These are phyloP conservation scores for Semicossyphus pulcher DNA, from an alignment of 2,113 vertebrate genomes.

Conservation along the genomic window DNA sequence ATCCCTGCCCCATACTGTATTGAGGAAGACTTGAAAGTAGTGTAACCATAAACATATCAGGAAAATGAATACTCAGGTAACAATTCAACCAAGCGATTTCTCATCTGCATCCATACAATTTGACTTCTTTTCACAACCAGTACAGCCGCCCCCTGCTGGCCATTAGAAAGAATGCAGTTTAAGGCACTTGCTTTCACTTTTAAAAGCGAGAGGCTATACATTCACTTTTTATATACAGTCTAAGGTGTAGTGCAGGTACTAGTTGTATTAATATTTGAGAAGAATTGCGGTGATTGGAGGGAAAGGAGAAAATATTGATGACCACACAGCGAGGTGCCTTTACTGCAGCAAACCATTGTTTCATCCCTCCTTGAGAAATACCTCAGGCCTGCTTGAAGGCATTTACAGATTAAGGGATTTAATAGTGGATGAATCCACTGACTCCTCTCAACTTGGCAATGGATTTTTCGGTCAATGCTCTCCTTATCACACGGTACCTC, in stretches of 20 bases:
- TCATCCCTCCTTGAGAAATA: neutral
- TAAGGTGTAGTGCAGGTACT: neutral
- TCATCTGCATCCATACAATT: neutral
- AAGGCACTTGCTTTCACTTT: neutral
- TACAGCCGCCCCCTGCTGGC: neutral
- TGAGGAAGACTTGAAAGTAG: too few species aligned
- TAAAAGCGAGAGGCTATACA: neutral
- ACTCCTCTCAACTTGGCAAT: slow-evolving; percentile 8
- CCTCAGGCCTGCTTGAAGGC: neutral
- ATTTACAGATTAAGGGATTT: slow-evolving; percentile 31
- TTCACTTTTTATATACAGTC: neutral
- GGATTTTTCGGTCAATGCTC: slow-evolving; percentile 4
- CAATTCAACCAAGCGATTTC: too few species aligned
- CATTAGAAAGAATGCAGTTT: neutral
- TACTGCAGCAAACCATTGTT: neutral
- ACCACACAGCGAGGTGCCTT: neutral
- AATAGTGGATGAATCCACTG: neutral
- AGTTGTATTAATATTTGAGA: neutral
- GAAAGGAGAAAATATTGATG: slow-evolving; percentile 5
- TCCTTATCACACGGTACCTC: neutral
- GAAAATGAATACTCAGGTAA: too few species aligned
- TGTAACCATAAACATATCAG: too few species aligned
- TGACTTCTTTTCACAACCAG: neutral
- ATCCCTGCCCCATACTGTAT: too few species aligned
- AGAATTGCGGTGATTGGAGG: neutral